Evolutionary conservation across 2,888 invertebrate genomes (phyloP).

Genomic region (Pherbina coryleti): DNA sequence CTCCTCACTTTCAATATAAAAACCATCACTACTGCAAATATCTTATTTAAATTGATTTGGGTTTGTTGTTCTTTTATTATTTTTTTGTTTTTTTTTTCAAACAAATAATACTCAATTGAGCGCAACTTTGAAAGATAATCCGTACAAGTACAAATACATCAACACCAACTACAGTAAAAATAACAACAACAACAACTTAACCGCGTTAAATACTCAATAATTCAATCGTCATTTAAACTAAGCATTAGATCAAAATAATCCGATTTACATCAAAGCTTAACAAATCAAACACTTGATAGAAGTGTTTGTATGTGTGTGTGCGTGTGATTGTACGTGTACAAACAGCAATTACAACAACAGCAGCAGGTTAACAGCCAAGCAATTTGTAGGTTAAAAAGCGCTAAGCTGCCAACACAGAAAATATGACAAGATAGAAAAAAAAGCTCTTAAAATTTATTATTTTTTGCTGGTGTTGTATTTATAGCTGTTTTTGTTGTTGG

Average conservation of each 20-base stretch:
- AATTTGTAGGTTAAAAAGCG: conserved; percentile 24
- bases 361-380: conserved; percentile 13
- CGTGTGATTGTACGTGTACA: background rate
- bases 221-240: conserved; percentile 37
- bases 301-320: background rate
- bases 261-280: conserved; percentile 50
- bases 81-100: background rate
- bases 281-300: conserved; percentile 40
- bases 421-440: conserved; percentile 13
- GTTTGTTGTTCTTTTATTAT: background rate
- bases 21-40: background rate
- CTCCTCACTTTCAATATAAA: no score
- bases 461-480: conserved; percentile 43
- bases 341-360: conserved; percentile 19
- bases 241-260: conserved; percentile 45
- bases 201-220: background rate
- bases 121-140: background rate
- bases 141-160: background rate
- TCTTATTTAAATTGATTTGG: background rate
- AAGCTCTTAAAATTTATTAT: background rate
- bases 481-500: conserved; percentile 47
- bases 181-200: background rate
- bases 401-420: conserved; percentile 24
- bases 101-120: background rate
- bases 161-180: background rate